phyloP scores from a whole-genome alignment of 2,797 vertebrate species.

The Argya squamiceps region DNA sequence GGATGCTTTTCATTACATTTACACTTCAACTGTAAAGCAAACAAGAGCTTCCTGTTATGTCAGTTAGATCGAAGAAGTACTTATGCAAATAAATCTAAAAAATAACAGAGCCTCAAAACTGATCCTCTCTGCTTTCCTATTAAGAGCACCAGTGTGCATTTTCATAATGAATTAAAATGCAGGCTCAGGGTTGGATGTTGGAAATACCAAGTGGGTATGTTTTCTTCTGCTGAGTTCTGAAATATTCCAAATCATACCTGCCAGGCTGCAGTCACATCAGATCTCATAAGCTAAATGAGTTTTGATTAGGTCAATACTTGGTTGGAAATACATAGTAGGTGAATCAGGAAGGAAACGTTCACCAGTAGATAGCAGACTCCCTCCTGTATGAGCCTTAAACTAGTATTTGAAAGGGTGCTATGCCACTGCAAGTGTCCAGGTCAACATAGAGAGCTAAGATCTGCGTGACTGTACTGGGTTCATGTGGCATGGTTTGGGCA shows the following conservation, averaged over 20 bases:
- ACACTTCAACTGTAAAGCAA: conserved; percentile 19
- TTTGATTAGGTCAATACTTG: conserved; percentile 46
- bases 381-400: neutral
- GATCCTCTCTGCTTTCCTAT: neutral
- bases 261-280: neutral
- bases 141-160: neutral
- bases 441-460: neutral
- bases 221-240: conserved; percentile 35
- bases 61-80: neutral
- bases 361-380: neutral
- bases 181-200: neutral
- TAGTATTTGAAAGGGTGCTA: neutral
- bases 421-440: neutral
- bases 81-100: conserved; percentile 36
- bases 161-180: neutral
- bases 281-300: neutral
- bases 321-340: neutral
- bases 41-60: conserved; percentile 44
- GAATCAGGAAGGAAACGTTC: neutral
- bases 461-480: accelerated
- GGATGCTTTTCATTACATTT: conserved; percentile 11
- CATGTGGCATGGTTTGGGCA: neutral
- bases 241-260: neutral
- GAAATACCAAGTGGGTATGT: neutral
- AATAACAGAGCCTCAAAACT: conserved; percentile 20